phyloP scores from a whole-genome alignment of 1,140 invertebrate species.

The Manduca sexta region DNA sequence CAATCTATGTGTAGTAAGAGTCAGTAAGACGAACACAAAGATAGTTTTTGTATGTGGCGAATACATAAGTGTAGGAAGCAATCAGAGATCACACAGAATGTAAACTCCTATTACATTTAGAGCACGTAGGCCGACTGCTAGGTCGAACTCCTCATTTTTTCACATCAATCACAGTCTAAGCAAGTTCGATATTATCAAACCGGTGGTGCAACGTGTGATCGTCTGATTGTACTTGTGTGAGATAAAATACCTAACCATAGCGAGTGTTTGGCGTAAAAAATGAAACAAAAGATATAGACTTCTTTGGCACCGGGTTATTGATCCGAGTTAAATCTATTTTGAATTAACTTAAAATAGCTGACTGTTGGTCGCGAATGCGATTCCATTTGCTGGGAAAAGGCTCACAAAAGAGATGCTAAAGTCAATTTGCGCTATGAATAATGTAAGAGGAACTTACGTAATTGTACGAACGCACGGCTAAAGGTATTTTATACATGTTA shows the following conservation, averaged over 20 bases:
- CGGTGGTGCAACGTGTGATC: conserved; percentile 3
- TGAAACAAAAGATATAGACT: conserved; percentile 25
- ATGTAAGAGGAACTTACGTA: not conserved
- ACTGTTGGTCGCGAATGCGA: conserved; percentile 11
- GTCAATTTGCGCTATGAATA: not conserved
- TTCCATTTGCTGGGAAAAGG: conserved; percentile 17
- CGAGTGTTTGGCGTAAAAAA: conserved; percentile 16
- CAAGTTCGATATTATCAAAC: conserved; percentile 4
- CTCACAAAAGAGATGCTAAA: too few species aligned
- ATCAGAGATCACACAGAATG: too few species aligned
- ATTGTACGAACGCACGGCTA: not conserved
- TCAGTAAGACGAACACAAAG: too few species aligned
- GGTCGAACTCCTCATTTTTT: not conserved
- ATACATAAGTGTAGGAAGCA: too few species aligned
- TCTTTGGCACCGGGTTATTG: conserved; percentile 28
- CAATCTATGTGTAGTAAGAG: too few species aligned
- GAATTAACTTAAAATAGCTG: conserved; percentile 31
- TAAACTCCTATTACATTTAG: too few species aligned
- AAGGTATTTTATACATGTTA: too few species aligned
- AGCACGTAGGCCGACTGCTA: not conserved
- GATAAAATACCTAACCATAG: conserved; percentile 3
- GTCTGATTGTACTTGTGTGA: conserved; percentile 5
- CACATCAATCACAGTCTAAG: not conserved
- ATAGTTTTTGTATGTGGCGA: too few species aligned
- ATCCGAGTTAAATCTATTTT: conserved; percentile 30